A percentile compares a stretch with the other conserved stretches of the same genome.
phyloP scores from a whole-genome alignment of 2,797 vertebrate species.

The Chiloscyllium punctatum region DNA sequence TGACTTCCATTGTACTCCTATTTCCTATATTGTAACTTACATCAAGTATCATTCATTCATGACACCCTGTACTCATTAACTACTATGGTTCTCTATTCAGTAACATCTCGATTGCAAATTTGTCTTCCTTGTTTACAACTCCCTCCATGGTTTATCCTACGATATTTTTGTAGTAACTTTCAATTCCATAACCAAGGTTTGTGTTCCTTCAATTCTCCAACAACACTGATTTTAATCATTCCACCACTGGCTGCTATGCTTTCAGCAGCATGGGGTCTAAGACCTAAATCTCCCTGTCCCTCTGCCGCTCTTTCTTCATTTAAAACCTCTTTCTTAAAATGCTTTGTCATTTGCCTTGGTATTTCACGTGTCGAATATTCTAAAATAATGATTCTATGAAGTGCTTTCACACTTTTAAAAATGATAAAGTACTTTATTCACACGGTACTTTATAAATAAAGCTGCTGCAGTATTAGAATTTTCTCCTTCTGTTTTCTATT shows the following conservation, averaged over 20 bases:
- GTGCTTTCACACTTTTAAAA: neutral
- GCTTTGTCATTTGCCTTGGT: neutral
- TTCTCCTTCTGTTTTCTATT: neutral
- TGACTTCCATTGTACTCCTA: neutral
- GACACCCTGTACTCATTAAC: neutral
- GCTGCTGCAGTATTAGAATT: neutral
- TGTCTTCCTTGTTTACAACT: neutral
- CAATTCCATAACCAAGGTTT: neutral
- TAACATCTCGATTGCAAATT: neutral
- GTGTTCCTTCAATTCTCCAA: neutral
- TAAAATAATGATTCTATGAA: neutral
- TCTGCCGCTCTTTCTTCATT: neutral
- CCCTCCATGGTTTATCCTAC: neutral
- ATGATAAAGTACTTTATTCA: neutral
- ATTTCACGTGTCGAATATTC: neutral
- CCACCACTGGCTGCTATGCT: neutral
- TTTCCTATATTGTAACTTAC: neutral
- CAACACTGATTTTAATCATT: neutral
- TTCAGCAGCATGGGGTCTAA: neutral
- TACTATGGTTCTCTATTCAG: neutral
- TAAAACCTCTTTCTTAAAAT: neutral
- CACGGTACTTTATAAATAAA: neutral
- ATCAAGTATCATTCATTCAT: neutral
- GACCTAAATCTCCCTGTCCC: neutral
- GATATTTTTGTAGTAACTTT: neutral